A percentile compares a stretch with the other conserved stretches of the same genome.
These are phyloP conservation scores for Rutpela maculata DNA, from an alignment of 2,888 invertebrate species.

Conservation along the genomic window DNA sequence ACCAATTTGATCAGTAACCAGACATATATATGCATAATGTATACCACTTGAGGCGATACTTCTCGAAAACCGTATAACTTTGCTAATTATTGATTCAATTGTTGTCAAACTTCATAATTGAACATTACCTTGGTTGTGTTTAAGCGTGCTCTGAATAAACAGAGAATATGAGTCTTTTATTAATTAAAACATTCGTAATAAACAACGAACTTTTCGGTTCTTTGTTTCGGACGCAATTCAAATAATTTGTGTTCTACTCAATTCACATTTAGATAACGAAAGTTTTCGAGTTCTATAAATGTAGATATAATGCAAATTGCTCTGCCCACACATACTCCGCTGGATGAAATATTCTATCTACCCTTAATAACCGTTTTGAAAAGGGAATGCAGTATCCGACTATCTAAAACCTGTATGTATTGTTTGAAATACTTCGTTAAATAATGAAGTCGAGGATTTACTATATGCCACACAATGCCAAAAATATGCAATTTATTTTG, in stretches of 20 bases:
- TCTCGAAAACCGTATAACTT: not conserved
- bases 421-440: conserved; percentile 11
- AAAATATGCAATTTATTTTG: too few species aligned
- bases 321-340: conserved; percentile 1
- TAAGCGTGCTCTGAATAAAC: not conserved
- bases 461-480: not conserved
- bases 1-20: not conserved
- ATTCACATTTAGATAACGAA: conserved; percentile 26
- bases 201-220: conserved; percentile 26
- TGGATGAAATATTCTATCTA: conserved; percentile 11
- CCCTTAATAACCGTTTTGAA: not conserved
- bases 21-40: not conserved
- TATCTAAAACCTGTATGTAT: not conserved
- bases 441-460: not conserved
- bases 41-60: not conserved
- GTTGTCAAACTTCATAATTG: conserved; percentile 13
- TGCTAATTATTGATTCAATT: conserved; percentile 9
- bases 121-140: conserved; percentile 5
- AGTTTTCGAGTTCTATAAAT: conserved; percentile 14
- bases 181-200: conserved; percentile 32
- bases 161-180: not conserved
- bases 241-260: conserved; percentile 30
- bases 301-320: conserved; percentile 27
- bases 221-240: conserved; percentile 22
- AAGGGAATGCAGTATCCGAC: not conserved